These are phyloP conservation scores for Rhopalosiphum padi DNA, from an alignment of 1,140 invertebrate species.

Conservation along the genomic window DNA sequence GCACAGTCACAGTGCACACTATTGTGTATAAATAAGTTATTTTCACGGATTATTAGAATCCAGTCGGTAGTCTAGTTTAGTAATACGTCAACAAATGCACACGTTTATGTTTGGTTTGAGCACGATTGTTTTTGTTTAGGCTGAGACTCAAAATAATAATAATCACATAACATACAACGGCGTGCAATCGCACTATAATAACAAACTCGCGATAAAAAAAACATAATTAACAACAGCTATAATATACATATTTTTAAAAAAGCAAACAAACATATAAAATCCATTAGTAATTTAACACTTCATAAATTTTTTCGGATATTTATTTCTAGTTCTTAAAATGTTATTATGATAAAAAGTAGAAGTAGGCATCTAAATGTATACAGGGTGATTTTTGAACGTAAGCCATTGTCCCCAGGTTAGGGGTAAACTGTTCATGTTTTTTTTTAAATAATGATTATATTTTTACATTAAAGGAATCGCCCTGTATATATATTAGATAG, in stretches of 20 bases:
- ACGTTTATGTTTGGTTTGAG: not conserved
- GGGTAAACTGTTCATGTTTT: not conserved
- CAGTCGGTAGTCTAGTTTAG: not conserved
- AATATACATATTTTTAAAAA: not conserved
- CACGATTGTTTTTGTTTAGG: not conserved
- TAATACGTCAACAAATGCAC: not conserved
- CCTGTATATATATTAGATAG: not conserved
- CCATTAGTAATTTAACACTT: constrained; percentile 22
- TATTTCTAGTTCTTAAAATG: constrained; percentile 18
- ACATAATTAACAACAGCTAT: not conserved
- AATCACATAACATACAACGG: not conserved
- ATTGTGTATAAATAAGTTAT: constrained; percentile 40
- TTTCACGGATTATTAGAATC: constrained; percentile 26
- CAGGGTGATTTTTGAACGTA: not conserved
- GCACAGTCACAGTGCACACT: not conserved
- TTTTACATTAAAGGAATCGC: not conserved
- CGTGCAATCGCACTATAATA: not conserved
- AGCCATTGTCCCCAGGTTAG: not conserved
- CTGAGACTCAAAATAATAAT: constrained; percentile 1
- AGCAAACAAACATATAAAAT: not conserved
- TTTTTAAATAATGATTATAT: not conserved
- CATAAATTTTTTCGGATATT: not conserved
- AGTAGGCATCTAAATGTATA: not conserved
- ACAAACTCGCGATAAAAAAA: not conserved
- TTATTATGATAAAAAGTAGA: not conserved